Base-by-base conservation (phyloP, 2,888 invertebrate species). In the Schrankia costaestrigalis region DNA sequence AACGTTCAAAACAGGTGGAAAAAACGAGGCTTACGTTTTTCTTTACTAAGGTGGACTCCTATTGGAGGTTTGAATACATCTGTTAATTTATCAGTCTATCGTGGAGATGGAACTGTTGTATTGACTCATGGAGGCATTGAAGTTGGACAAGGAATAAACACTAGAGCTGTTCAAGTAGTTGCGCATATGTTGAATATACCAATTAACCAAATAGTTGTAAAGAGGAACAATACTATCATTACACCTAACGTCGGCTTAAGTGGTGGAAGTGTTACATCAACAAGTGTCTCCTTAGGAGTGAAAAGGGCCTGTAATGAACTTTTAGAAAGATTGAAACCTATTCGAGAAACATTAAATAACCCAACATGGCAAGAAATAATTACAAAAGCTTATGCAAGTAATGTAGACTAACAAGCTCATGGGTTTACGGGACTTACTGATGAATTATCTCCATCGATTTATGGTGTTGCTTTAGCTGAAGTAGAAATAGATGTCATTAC, bases 1-100 rank as follows among this genome's bases (percentile, higher is more conserved):
- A 93, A 93, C 61, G 54, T 66, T 6, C 45, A 85, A 41, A 94
- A 94, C 67, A 81, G 92, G 30, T 94, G 94, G 94, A 92, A 89
- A 55, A 94, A 94, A 67, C 87, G 88, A 30, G 94, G 91, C 0
- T 69, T 92, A 1, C 69, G 90, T 15, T 52, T 93, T 5, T 78
- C 90, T 1, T 90, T 92, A 0, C 82, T 93, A 78, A 86, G 86
- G 41, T 94, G 90, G 76, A 82, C 85, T 1, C 71, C 91, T 2
- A 43, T 59, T 2, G 42, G 35, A 2, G 41, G 42, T 3, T 35
- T 54, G 0, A 64, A 80, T 21, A 75, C 64, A 24, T 89, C 87
- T 45, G 81, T 89, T 0, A 73, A 85, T 31, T 74, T 93, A 7
- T 86, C 91, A 2, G 89, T 94, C 10, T 93, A 90, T 60, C 90